Evolutionary conservation across 23 tunicate genomes (phyloP).

Genomic region (Botrylloides violaceus): DNA sequence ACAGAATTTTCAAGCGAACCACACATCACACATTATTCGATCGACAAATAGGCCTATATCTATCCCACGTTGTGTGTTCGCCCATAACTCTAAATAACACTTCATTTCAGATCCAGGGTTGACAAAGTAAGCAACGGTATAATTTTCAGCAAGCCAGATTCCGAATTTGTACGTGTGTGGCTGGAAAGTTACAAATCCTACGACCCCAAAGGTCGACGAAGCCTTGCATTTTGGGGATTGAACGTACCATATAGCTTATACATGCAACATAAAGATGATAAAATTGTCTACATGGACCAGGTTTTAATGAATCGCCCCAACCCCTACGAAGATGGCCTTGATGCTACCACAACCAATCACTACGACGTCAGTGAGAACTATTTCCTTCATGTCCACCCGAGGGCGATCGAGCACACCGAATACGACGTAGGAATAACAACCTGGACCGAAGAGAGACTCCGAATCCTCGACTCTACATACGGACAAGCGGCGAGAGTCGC

Average conservation of each 20-base stretch:
- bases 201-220: conserved; percentile 9
- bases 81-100: too few species aligned
- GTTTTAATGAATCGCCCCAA: conserved; percentile 42
- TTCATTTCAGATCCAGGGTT: conserved; percentile 11
- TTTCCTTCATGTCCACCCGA: conserved; percentile 47
- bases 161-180: conserved; percentile 32
- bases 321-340: conserved; percentile 37
- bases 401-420: conserved; percentile 3
- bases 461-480: conserved; percentile 29
- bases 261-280: neutral
- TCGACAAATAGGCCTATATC: too few species aligned
- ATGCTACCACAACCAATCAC: conserved; percentile 36
- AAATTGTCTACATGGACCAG: conserved; percentile 33
- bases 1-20: too few species aligned
- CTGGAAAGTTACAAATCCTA: conserved; percentile 10
- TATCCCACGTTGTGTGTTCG: too few species aligned
- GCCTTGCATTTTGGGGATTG: conserved; percentile 42
- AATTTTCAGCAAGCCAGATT: conserved; percentile 24
- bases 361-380: conserved; percentile 23
- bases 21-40: too few species aligned
- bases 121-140: conserved; percentile 62
- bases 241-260: conserved; percentile 25
- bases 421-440: neutral
- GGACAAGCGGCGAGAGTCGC: conserved; percentile 59
- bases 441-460: conserved; percentile 19